phyloP scores from a whole-genome alignment of 1,140 invertebrate genomes.

The Bombus breviceps region DNA sequence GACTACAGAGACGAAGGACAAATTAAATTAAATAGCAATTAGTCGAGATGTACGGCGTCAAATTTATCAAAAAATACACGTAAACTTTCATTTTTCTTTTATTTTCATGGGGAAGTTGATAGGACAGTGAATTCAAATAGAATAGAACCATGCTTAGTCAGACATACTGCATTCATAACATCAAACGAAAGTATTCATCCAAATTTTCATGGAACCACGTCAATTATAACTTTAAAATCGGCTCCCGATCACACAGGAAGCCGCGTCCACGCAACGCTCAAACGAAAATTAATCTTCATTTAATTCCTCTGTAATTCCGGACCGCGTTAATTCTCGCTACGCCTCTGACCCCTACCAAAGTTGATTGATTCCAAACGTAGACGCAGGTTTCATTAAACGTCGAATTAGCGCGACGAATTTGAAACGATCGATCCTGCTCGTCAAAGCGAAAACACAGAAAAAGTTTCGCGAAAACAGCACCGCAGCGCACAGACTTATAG shows the following conservation, averaged over 20 bases:
- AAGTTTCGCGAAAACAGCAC: not conserved
- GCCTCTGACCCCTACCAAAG: not conserved
- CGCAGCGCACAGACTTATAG: too few species aligned
- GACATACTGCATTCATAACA: too few species aligned
- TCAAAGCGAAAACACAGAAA: not conserved
- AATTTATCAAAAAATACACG: not conserved
- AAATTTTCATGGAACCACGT: not conserved
- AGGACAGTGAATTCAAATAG: not conserved
- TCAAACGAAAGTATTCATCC: not conserved
- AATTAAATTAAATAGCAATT: not conserved
- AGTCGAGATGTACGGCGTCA: not conserved
- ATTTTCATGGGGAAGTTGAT: not conserved
- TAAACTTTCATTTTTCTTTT: not conserved
- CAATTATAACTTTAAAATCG: not conserved
- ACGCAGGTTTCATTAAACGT: slow-evolving; percentile 21
- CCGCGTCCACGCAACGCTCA: not conserved
- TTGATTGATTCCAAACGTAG: slow-evolving; percentile 25
- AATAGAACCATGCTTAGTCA: not conserved
- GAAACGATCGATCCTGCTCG: slow-evolving; percentile 5
- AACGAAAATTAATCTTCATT: slow-evolving; percentile 41
- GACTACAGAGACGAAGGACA: not conserved
- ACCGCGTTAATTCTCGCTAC: slow-evolving; percentile 17
- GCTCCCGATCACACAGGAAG: not conserved
- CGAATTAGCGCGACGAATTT: slow-evolving; percentile 16
- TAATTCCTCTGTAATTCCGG: slow-evolving; percentile 22